phyloP scores from a whole-genome alignment of 2,888 invertebrate genomes.

The Drosophila robusta region DNA sequence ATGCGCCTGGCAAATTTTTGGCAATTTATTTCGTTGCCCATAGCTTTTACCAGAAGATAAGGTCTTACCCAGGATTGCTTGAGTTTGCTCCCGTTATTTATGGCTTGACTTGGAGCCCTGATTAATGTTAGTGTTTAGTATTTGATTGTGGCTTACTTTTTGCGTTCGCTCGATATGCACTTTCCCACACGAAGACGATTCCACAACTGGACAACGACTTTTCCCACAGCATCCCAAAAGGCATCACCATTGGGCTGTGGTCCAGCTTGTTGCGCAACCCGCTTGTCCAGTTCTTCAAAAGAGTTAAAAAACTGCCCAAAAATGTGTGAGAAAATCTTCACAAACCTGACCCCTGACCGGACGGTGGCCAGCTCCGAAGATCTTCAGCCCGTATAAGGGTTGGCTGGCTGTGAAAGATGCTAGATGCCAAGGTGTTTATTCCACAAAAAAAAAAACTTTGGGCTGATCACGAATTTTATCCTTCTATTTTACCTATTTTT shows the following conservation, averaged over 20 bases:
- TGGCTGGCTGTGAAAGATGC: conserved; percentile 56
- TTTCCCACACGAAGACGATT: conserved; percentile 62
- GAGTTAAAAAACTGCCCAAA: conserved; percentile 68
- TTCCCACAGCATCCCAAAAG: conserved; percentile 66
- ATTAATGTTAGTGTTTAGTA: conserved; percentile 51
- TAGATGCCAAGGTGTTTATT: background rate
- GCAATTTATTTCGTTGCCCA: conserved; percentile 61
- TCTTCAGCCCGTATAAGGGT: conserved; percentile 53
- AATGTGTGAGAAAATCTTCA: conserved; percentile 78
- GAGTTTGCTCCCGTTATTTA: conserved; percentile 51
- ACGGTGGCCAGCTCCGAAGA: conserved; percentile 34
- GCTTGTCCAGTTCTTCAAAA: conserved; percentile 68
- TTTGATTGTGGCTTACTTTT: conserved; percentile 41
- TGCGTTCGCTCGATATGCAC: conserved; percentile 7
- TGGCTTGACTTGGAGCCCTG: conserved; percentile 55
- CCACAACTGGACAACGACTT: conserved; percentile 57
- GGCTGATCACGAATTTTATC: no score
- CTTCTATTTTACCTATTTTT: background rate
- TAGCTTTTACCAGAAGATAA: conserved; percentile 60
- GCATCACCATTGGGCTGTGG: conserved; percentile 15
- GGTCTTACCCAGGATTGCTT: conserved; percentile 51
- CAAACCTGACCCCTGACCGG: conserved; percentile 78
- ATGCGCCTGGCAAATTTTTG: conserved; percentile 60
- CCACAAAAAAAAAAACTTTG: no score
- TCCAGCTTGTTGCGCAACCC: conserved; percentile 41